Evolutionary conservation across 1,140 invertebrate species (phyloP), one percentile per base, ranked within the genome.

Genomic region (Marisa cornuarietis): DNA sequence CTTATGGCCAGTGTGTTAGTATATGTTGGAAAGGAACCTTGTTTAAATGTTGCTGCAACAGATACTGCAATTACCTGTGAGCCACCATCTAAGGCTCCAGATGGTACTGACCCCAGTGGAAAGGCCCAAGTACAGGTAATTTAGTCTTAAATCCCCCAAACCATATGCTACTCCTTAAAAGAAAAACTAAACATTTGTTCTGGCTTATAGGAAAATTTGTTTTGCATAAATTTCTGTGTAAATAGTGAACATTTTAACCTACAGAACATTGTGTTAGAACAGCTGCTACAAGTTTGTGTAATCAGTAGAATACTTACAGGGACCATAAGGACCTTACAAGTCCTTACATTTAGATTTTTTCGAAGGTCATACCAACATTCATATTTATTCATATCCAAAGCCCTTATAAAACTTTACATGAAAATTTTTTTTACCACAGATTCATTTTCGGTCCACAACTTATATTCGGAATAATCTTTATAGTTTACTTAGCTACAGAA

Each of bases 101-200:
- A 79, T 6, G 85, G 84, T 8, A 79, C 88, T n/a, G 83, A 88
- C 79, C 52, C 62, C 31, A 81, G 84, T 14, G 86, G 87, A 20
- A 88, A 87, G 79, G 87, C 88, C 52, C 58, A 79, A 2, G 87
- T 89, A 1, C 52, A 69, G 78, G 87, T 89, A 81, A 84, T 82
- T 83, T 68, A 49, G 49, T 24, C 2, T 68, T 77, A 9, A 20
- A 13, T 66, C 0, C 42, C 31, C 24, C 3, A n/a, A 22, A 42
- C 22, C n/a, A 73, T 31, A n/a, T 42, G 31, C 51, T 14, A 22
- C 24, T 26, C 11, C 7, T 14, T 69, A 69, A 26, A 13, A 11
- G 13, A n/a, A 68, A 22, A 11, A 11, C 22, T 68, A 68, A 26
- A 26, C n/a, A 16, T 68, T 68, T 68, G n/a, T 14, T 68, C 10